Evolutionary conservation across 1,140 invertebrate species (phyloP), one percentile per base, ranked within the genome.

Genomic region (Adelges cooleyi): DNA sequence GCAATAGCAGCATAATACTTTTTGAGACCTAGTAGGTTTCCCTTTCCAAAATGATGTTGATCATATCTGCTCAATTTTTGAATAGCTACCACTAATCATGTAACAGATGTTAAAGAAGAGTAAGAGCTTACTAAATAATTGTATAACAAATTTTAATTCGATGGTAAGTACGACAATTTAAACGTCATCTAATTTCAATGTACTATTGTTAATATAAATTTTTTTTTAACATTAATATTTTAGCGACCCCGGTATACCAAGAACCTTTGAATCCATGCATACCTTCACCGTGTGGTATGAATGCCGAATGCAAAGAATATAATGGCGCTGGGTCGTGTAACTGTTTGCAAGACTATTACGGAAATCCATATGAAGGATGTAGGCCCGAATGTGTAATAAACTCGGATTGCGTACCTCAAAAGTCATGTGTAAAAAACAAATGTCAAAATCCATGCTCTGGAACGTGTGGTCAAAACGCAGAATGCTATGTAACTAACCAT

Each of bases 341-440:
- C 46, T 87, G 85, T 70, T 73, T 83, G 46, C 74, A 72, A 48
- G 80, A 78, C 46, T 86, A 80, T 70, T 74, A 80, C 59, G 84
- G 84, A 40, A 76, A 76, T 59, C 85, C 86, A 50, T 78, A 81
- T 62, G 76, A 70, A 71, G 82, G 84, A n/a, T 87, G 85, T 73
- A 75, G 82, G 70, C 86, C 86, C 22, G 82, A 85, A 74, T 87
- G 84, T 73, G 78, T 81, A 2, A 77, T 81, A 5, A 86, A 82
- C 69, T 78, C 80, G 2, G 86, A 88, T 71, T 89, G 86, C 75
- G 76, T 82, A 3, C 74, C 74, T 44, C 79, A 82, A 71, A 81
- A 80, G 74, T 80, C 84, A n/a, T 86, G 85, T 69, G 78, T 84
- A 23, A 80, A 80, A 68, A 80, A 82, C 65, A 84, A 83, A 75